Conservation (phyloP, 2,797 vertebrate genomes). For the Rhynchotus rufescens region DNA sequence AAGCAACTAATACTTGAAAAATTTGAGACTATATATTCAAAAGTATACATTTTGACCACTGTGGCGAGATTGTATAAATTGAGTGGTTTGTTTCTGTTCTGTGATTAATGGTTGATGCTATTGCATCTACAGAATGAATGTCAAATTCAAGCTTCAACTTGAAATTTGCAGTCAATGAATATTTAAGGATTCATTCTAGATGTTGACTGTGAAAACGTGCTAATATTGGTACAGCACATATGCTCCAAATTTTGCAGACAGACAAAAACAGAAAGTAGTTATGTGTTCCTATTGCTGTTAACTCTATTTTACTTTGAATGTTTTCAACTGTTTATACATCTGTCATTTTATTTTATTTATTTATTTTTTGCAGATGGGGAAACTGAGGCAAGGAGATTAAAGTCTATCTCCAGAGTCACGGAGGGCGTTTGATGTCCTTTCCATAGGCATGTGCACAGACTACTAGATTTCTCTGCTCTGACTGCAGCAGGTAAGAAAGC, state of each 20-base stretch:
- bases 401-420: neutral
- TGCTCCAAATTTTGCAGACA: constrained; percentile 54
- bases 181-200: constrained; percentile 67
- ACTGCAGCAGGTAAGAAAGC: constrained; percentile 62
- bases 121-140: constrained; percentile 52
- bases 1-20: constrained; percentile 60
- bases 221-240: constrained; percentile 67
- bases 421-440: neutral
- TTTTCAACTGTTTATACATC: neutral
- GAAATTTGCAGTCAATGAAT: constrained; percentile 71
- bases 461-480: constrained; percentile 58
- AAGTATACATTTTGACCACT: constrained; percentile 55
- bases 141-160: constrained; percentile 56
- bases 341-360: neutral
- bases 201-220: constrained; percentile 63
- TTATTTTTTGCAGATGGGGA: constrained; percentile 71
- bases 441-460: constrained; percentile 39
- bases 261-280: constrained; percentile 40
- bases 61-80: constrained; percentile 14
- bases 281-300: constrained; percentile 26
- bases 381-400: constrained; percentile 56
- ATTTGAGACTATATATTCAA: constrained; percentile 54
- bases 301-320: constrained; percentile 18
- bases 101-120: constrained; percentile 54
- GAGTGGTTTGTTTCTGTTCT: constrained; percentile 45